Conservation (phyloP, 2,797 vertebrate genomes). For the Sebastes variabilis region DNA sequence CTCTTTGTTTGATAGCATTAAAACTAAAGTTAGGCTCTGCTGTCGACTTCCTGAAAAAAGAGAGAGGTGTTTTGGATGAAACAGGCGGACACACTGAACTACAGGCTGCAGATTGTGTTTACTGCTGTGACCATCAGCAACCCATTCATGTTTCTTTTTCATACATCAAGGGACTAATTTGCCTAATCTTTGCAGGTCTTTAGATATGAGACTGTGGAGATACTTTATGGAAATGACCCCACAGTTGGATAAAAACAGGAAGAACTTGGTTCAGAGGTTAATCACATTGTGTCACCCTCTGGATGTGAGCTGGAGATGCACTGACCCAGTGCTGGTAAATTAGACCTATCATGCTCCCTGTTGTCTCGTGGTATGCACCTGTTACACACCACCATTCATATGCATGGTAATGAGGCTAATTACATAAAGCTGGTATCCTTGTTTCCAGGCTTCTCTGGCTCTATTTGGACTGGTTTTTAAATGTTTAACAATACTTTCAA, state of each 20-base stretch:
- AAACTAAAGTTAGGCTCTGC: no score
- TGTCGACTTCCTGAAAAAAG: no score
- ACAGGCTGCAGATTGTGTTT: no score
- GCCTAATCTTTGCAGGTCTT: no score
- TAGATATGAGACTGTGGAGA: slow-evolving; percentile 4
- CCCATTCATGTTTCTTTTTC: no score
- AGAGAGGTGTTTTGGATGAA: no score
- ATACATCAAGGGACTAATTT: no score
- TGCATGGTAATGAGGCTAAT: background rate
- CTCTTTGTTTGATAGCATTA: no score
- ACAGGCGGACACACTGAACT: no score
- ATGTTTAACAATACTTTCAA: background rate
- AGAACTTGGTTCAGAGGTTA: slow-evolving; percentile 28
- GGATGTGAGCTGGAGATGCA: slow-evolving; percentile 22
- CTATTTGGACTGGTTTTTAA: background rate
- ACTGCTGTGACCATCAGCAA: no score
- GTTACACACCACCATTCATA: slow-evolving; percentile 8
- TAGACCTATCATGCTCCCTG: slow-evolving; percentile 31
- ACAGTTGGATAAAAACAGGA: slow-evolving; percentile 15
- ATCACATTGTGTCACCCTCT: slow-evolving; percentile 21
- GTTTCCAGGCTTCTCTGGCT: background rate
- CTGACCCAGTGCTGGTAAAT: slow-evolving; percentile 53
- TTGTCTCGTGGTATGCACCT: slow-evolving; percentile 26
- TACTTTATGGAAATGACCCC: slow-evolving; percentile 22
- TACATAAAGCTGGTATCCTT: background rate